Base-by-base conservation (phyloP, 2,888 invertebrate species). In the Hedychridium roseum region DNA sequence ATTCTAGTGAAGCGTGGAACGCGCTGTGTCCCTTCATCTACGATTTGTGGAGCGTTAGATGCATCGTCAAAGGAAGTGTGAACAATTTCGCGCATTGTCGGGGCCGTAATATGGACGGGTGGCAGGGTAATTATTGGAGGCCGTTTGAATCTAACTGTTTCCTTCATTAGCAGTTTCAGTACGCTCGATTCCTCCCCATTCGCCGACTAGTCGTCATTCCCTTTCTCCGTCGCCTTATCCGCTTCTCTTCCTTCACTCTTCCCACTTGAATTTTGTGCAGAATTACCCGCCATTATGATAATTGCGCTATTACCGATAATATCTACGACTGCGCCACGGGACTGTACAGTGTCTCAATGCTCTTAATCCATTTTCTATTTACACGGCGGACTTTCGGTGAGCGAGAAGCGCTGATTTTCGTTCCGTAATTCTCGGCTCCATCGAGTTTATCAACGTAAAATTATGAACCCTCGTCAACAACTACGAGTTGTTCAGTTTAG, bases 131-230 rank as follows among this genome's bases (percentile, higher is more conserved):
- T 78, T 78, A 77, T 78, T 72, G 70, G 70, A 76, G 75, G 69
- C 78, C 76, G 78, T 78, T 78, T 78, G 78, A 78, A 79, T 78
- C 77, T 76, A 76, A 76, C 76, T 77, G 78, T 79, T 78, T 79
- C 78, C 78, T 79, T 79, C 78, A 78, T 79, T 78, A 79, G 78
- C 76, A 78, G 76, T 78, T 74, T 78, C 77, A 71, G 73, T 76
- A 73, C 74, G 64, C 65, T 54, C 57, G 52, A 54, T 59, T 60
- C 38, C 35, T 57, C 58, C 50, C 52, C 43, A 54, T 45, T 43
- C 50, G 34, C 39, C 40, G 43, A 41, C 36, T 14, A 11, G 7
- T 26, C 34, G 3, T 36, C 42, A 32, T 43, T 28, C 42, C 51
- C 43, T 42, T 15, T 28, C 32, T 32, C 16, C 28, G 37, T 35